Conservation (phyloP, 2,888 invertebrate species). For the Microdon myrmicae region DNA sequence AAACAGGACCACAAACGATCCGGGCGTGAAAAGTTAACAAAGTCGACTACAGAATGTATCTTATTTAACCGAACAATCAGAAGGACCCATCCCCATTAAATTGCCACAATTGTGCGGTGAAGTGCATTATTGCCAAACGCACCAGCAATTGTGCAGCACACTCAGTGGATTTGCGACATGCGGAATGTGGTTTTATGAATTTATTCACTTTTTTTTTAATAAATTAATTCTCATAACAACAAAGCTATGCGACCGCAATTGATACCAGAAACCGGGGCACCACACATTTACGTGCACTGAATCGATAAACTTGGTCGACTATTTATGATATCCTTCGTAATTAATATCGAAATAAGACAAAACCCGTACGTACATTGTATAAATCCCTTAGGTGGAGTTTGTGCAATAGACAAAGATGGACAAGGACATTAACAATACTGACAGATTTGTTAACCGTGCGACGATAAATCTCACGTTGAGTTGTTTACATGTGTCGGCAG, state of each 20-base stretch:
- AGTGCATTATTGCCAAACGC: conserved; percentile 40
- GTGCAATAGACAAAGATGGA: too few species aligned
- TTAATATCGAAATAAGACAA: conserved; percentile 1
- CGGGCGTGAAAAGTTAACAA: too few species aligned
- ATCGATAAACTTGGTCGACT: conserved; percentile 16
- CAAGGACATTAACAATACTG: too few species aligned
- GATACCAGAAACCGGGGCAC: neutral
- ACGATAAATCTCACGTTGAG: too few species aligned
- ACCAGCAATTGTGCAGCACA: conserved; percentile 33
- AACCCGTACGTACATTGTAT: too few species aligned
- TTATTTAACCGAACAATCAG: too few species aligned
- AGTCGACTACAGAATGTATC: too few species aligned
- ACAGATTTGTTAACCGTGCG: too few species aligned
- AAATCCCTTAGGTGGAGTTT: too few species aligned
- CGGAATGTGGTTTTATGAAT: conserved; percentile 25
- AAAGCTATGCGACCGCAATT: conserved; percentile 14
- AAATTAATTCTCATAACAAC: conserved; percentile 20
- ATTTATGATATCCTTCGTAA: conserved; percentile 12
- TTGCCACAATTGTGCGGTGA: conserved; percentile 35
- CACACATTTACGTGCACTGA: conserved; percentile 1
- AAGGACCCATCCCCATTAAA: too few species aligned
- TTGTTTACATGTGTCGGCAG: too few species aligned
- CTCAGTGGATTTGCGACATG: conserved; percentile 37
- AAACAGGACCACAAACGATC: too few species aligned
- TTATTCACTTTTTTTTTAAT: conserved; percentile 2